Evolutionary conservation across 2,797 vertebrate genomes (phyloP).

Genomic region (Gephyroberyx darwinii): DNA sequence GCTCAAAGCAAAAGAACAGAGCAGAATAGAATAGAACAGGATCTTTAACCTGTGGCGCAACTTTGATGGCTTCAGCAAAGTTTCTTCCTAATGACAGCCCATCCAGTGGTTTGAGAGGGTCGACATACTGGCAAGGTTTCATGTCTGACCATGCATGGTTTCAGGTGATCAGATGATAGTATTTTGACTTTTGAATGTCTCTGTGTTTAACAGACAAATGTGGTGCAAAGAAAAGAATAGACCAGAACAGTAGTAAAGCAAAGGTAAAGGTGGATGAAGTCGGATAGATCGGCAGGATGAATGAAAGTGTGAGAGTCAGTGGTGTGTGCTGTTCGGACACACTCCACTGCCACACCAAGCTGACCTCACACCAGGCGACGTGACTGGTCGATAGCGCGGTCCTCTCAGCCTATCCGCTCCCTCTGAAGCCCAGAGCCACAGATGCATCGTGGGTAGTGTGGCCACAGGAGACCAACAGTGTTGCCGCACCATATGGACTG

Average conservation of each 20-base stretch:
- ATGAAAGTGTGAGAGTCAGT: slow-evolving; percentile 64
- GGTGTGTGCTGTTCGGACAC: slow-evolving; percentile 72
- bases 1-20: slow-evolving; percentile 49
- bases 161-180: slow-evolving; percentile 26
- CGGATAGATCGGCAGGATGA: slow-evolving; percentile 61
- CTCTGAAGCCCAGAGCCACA: slow-evolving; percentile 73
- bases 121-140: slow-evolving; percentile 8
- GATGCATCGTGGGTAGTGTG: slow-evolving; percentile 86
- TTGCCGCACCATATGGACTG: slow-evolving; percentile 83
- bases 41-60: neutral
- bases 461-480: slow-evolving; percentile 85
- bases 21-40: slow-evolving; percentile 28
- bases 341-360: slow-evolving; percentile 66
- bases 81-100: neutral
- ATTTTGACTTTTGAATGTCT: slow-evolving; percentile 24
- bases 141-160: slow-evolving; percentile 4
- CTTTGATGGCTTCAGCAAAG: neutral
- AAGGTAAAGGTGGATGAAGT: slow-evolving; percentile 52
- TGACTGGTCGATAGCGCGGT: slow-evolving; percentile 75
- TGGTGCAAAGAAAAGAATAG: slow-evolving; percentile 22
- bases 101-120: neutral
- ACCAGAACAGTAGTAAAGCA: no score
- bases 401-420: slow-evolving; percentile 77
- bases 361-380: slow-evolving; percentile 75
- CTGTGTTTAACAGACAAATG: neutral